Evolutionary conservation across 2,888 invertebrate species (phyloP), one percentile per base, ranked within the genome.

Genomic region (Steinernema hermaphroditum): DNA sequence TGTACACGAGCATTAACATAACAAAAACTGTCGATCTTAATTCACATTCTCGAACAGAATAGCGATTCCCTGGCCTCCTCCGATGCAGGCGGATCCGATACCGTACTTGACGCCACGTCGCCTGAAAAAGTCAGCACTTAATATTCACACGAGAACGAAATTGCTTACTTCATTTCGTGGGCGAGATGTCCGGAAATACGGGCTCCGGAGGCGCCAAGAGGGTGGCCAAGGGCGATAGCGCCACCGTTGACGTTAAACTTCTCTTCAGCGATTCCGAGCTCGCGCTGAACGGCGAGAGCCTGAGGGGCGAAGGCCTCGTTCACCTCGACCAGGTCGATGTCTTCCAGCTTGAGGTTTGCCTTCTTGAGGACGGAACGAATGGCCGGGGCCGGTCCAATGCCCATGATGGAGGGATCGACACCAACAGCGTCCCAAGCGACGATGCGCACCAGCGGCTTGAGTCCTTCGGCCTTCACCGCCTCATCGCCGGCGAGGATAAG

Each of bases 61-160:
- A 0, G 97, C 95, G 85, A 98, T 97, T 75, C 97, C 97, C 89
- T 97, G 96, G 1, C 97, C 97, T 57, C 97, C 97, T 34, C 97
- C 97, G 88, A 98, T 97, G 88, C 97, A 98, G 0, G 97, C 97
- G 0, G 96, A 92, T 12, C 96, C 97, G 86, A 98, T 92, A 43
- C 91, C 96, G 75, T 92, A 91, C 88, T 94, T 73, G 27, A 76
- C 78, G 41, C 81, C 80, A 29, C 81, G 79, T 69, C 84, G 80
- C 41, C 81, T 81, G 71, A 71, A 81, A 70, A 69, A 22, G 22
- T 1, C 50, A 22, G 1, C 6, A 22, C 24, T 1, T 22, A 50
- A 2, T 50, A 12, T n/a, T n/a, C n/a, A n/a, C n/a, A n/a, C n/a
- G 46, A 46, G 16, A 29, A 1, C 8, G 27, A 62, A 8, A 14